Conservation (phyloP, 2,113 vertebrate genomes). For the Coryphaenoides rupestris region DNA sequence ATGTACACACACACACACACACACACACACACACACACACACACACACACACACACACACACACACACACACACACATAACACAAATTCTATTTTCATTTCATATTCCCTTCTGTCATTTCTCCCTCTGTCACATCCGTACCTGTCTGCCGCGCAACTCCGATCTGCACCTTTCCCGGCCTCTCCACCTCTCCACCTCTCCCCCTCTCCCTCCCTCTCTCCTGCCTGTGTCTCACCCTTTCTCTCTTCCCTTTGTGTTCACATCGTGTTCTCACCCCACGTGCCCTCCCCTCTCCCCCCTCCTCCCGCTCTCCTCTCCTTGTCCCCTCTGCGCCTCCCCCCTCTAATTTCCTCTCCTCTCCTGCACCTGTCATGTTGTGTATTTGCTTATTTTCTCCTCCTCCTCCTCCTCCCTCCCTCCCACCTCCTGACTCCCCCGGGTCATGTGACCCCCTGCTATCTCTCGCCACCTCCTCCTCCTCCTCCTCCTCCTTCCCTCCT, state of each 20-base stretch:
- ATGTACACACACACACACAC: constrained; percentile 21
- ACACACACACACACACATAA: constrained; percentile 10
- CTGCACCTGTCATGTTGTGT: not conserved
- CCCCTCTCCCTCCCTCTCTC: not conserved
- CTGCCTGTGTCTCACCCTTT: not conserved
- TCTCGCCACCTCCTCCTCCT: no score
- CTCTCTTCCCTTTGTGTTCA: no score
- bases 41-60: no score
- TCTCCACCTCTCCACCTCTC: not conserved
- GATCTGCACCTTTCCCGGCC: not conserved
- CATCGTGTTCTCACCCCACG: no score
- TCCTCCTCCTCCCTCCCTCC: not conserved
- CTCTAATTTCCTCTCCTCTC: not conserved
- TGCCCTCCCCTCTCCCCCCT: not conserved
- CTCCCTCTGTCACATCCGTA: not conserved
- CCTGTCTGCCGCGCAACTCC: not conserved
- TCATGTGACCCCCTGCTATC: not conserved
- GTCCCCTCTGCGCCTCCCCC: constrained; percentile 10
- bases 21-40: no score
- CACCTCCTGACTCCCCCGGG: no score
- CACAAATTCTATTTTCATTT: constrained; percentile 6
- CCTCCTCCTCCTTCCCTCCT: no score
- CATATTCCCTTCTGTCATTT: not conserved
- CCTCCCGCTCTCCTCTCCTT: not conserved
- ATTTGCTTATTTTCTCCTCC: constrained; percentile 1